Percentiles rank a stretch among this genome's conserved stretches.
Evolutionary conservation across 2,113 vertebrate genomes (phyloP).

Genomic region (Phaetusa simplex): DNA sequence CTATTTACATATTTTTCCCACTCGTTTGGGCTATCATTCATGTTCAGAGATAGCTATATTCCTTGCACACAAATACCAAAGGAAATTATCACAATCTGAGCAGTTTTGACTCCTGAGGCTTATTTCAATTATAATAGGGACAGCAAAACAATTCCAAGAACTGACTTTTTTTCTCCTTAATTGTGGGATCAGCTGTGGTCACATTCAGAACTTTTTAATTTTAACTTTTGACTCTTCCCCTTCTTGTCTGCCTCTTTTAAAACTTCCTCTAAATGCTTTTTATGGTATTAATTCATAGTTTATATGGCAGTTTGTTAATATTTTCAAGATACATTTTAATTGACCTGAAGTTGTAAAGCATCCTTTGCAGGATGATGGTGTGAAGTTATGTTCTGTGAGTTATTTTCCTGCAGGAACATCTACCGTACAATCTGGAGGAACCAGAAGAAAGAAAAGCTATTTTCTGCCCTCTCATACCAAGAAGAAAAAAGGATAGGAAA

Average conservation of each 20-base stretch:
- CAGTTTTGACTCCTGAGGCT: constrained; percentile 6
- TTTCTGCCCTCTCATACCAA: not conserved
- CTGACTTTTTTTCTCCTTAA: not conserved
- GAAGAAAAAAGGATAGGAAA: not conserved
- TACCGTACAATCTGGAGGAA: not conserved
- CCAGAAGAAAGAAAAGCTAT: not conserved
- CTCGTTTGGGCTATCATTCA: constrained; percentile 22
- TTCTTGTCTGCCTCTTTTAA: not conserved
- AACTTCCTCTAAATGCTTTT: not conserved
- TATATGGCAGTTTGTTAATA: not conserved
- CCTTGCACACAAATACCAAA: constrained; percentile 32
- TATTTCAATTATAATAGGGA: constrained; percentile 18
- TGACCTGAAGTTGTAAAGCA: not conserved
- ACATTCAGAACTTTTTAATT: not conserved
- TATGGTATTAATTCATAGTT: not conserved
- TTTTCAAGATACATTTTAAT: not conserved
- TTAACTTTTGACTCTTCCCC: not conserved
- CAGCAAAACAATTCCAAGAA: not conserved
- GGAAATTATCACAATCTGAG: constrained; percentile 23
- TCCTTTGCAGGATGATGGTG: not conserved
- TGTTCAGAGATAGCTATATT: constrained; percentile 20
- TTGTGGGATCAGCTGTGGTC: not conserved
- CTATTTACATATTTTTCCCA: constrained; percentile 25
- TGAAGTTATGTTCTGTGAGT: not conserved
- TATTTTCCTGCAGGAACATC: not conserved